Base-by-base conservation (phyloP, 2,888 invertebrate genomes). In the Acrobeloides nanus region DNA sequence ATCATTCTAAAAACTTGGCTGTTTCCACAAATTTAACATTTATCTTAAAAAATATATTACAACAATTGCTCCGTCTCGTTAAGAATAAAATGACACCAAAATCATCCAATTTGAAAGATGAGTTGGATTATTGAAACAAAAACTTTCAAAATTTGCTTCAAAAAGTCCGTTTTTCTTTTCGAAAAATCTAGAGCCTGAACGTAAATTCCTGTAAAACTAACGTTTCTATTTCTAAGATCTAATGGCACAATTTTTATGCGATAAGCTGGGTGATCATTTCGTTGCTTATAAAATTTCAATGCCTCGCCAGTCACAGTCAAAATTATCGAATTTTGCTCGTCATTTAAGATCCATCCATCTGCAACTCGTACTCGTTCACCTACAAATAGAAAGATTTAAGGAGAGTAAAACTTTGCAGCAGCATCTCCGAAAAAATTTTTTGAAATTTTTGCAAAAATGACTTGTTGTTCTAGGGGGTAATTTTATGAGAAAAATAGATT, bases 301-400 rank as follows among this genome's bases (percentile, higher is more conserved):
- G 72, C 66, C 25, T 59, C 59, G 29, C 72, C 72, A 33, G 66
- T 62, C 37, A 72, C 44, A 23, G 62, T 47, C 6, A 71, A 48
- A 12, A 65, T 48, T 10, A 72, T 64, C 37, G 65, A 61, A 48
- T 67, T 62, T 44, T 67, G 65, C 15, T 64, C 66, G 7, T 53
- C 53, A 32, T 62, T 55, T 31, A 61, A 54, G 15, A 72, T 54
- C 68, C 68, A 71, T 15, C 71, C 69, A 26, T 72, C 64, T 18
- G 61, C 62, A 10, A 66, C 48, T 44, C 57, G 49, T n/a, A 59
- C 54, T 24, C 63, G 57, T 17, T 71, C 71, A 27, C 66, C 68
- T 66, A 40, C 38, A 66, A 46, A n/a, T 21, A 7, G 42, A 29
- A 29, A 10, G 29, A 29, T 10, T n/a, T 10, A 29, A 29, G n/a